A percentile compares a stretch with the other conserved stretches of the same genome.
These are phyloP conservation scores for Chiridota heheva DNA, from an alignment of 35 echinoderm and acorn worm species.

Conservation along the genomic window DNA sequence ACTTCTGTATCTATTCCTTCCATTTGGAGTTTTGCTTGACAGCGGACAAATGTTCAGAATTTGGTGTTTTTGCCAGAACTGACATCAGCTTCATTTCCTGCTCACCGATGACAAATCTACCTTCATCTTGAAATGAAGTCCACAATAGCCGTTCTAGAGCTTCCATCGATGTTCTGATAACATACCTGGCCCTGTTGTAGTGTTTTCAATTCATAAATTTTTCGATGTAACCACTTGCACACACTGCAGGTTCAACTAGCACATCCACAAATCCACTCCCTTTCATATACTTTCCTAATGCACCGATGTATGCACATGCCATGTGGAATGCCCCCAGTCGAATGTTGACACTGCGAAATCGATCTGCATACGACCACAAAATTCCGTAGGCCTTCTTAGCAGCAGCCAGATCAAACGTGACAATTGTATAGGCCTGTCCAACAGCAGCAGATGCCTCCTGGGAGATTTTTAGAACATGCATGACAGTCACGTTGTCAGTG, in stretches of 20 bases:
- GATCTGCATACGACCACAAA: slow-evolving; percentile 42
- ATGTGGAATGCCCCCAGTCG: slow-evolving; percentile 59
- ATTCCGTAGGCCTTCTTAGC: slow-evolving; percentile 66
- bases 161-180: slow-evolving; percentile 38
- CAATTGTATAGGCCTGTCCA: slow-evolving; percentile 55
- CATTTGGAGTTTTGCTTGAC: slow-evolving; percentile 40
- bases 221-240: slow-evolving; percentile 59
- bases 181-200: slow-evolving; percentile 54
- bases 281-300: slow-evolving; percentile 58
- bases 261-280: slow-evolving; percentile 59
- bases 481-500: slow-evolving; percentile 56
- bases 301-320: slow-evolving; percentile 69
- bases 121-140: slow-evolving; percentile 35
- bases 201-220: slow-evolving; percentile 49
- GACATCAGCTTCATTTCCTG: slow-evolving; percentile 39
- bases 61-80: slow-evolving; percentile 10
- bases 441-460: slow-evolving; percentile 51
- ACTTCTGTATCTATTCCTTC: slow-evolving; percentile 55
- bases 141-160: slow-evolving; percentile 55
- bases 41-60: slow-evolving; percentile 41
- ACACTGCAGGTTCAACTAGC: slow-evolving; percentile 31
- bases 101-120: slow-evolving; percentile 21
- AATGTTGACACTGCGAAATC: slow-evolving; percentile 48
- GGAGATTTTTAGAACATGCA: slow-evolving; percentile 56
- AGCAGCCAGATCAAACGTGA: slow-evolving; percentile 56